Evolutionary conservation across 1,140 invertebrate species (phyloP), one percentile per base, ranked within the genome.

Genomic region (Delia radicum): DNA sequence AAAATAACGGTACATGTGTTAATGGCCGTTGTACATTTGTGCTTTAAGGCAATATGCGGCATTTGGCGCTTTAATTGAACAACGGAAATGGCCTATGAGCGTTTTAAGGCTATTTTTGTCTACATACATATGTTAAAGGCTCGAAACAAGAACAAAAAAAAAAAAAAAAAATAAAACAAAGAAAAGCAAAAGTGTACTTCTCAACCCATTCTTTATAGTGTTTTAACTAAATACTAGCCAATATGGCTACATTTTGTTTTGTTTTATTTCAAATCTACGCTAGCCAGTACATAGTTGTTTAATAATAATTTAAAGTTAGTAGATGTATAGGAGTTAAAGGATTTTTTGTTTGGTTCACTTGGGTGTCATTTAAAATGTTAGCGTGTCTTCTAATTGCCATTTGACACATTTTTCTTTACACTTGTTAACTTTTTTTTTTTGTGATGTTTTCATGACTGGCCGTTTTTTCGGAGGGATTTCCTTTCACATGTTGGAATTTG

Each of bases 61-160:
- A 69, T 69, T 69, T 69, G 65, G 31, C 29, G 65, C 15, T 69
- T 65, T 69, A 69, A 55, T 21, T 21, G 8, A 55, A 5, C 18
- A 69, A 69, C 65, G 65, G 65, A 69, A 69, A 69, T 69, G 65
- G n/a, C n/a, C 65, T 69, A 33, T 69, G 65, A 28, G 65, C 65
- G 65, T 69, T 69, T 69, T 69, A 69, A 69, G 65, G 65, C 29
- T 31, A 69, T 33, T 26, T 18, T 33, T 15, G 37, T 15, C 37
- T 42, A 15, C 37, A 42, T 42, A 42, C n/a, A 3, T 42, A 5
- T 4, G 31, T 33, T 33, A n/a, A n/a, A n/a, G n/a, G n/a, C n/a
- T n/a, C n/a, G n/a, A n/a, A n/a, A n/a, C n/a, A n/a, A n/a, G n/a
- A n/a, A n/a, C n/a, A n/a, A n/a, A n/a, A n/a, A n/a, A n/a, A n/a